These are phyloP conservation scores for Vireo altiloquus DNA, from an alignment of 2,113 vertebrate genomes.

Conservation along the genomic window DNA sequence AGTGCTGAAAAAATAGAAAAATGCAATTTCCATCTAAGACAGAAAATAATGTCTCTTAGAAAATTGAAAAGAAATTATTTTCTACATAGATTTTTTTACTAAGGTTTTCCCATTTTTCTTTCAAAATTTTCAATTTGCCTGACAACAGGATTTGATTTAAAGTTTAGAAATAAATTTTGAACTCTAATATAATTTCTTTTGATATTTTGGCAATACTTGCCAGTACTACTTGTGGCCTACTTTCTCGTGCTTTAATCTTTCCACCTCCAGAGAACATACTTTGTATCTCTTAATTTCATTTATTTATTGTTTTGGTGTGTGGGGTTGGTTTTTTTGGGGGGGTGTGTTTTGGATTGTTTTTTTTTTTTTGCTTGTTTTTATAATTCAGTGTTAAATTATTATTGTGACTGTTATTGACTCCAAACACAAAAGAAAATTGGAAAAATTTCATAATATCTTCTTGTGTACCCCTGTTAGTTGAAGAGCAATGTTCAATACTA, in stretches of 20 bases:
- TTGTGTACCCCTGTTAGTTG: background rate
- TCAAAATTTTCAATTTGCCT: background rate
- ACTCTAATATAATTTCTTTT: background rate
- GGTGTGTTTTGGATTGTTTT: background rate
- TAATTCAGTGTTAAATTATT: background rate
- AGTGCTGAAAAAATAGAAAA: background rate
- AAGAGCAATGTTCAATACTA: background rate
- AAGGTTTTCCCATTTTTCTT: background rate
- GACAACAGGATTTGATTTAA: background rate
- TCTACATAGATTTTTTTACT: background rate
- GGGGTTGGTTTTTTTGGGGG: background rate
- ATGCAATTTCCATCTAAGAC: background rate
- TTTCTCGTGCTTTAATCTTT: background rate
- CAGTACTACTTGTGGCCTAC: background rate
- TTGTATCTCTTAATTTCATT: background rate
- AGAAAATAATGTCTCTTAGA: background rate
- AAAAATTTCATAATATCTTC: background rate
- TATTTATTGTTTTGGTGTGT: background rate
- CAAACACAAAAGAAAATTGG: background rate
- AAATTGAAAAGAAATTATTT: background rate
- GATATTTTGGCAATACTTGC: background rate
- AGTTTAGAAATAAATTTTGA: background rate
- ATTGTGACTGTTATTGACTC: background rate
- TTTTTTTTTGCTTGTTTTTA: background rate
- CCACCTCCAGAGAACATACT: background rate